Evolutionary conservation across 2,113 vertebrate genomes (phyloP).

Genomic region (Prinia subflava): DNA sequence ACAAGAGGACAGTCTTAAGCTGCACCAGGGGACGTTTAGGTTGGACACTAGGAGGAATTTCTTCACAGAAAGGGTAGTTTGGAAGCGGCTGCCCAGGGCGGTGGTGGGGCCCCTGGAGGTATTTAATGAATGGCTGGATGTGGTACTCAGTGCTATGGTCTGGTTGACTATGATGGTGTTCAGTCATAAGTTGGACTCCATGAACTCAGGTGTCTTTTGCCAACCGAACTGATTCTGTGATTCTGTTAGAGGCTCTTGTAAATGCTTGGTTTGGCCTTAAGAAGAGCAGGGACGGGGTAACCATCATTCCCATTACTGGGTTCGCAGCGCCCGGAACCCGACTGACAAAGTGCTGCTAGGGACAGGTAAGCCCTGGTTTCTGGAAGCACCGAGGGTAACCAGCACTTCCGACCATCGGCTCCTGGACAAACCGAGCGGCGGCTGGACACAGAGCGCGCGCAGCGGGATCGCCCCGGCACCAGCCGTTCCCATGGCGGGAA

Average conservation of each 20-base stretch:
- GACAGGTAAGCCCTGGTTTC: background rate
- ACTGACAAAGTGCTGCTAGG: background rate
- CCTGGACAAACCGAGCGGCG: background rate
- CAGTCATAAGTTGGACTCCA: background rate
- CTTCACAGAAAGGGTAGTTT: background rate
- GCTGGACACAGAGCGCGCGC: background rate
- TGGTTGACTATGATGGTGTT: background rate
- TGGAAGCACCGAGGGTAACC: too few species aligned
- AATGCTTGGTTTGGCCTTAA: background rate
- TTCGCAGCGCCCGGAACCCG: rapidly evolving
- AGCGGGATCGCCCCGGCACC: rapidly evolving
- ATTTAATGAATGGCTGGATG: background rate
- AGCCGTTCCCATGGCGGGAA: background rate
- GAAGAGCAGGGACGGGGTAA: too few species aligned
- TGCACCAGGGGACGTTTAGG: background rate
- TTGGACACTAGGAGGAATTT: background rate
- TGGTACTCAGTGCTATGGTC: too few species aligned
- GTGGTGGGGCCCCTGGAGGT: background rate
- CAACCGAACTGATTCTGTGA: background rate
- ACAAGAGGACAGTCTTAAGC: background rate
- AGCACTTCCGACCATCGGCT: too few species aligned
- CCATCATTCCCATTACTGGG: rapidly evolving
- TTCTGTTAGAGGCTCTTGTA: background rate
- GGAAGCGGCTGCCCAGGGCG: background rate
- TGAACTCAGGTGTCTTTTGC: background rate